phyloP scores from a whole-genome alignment of 2,113 vertebrate species.

The Colius striatus region DNA sequence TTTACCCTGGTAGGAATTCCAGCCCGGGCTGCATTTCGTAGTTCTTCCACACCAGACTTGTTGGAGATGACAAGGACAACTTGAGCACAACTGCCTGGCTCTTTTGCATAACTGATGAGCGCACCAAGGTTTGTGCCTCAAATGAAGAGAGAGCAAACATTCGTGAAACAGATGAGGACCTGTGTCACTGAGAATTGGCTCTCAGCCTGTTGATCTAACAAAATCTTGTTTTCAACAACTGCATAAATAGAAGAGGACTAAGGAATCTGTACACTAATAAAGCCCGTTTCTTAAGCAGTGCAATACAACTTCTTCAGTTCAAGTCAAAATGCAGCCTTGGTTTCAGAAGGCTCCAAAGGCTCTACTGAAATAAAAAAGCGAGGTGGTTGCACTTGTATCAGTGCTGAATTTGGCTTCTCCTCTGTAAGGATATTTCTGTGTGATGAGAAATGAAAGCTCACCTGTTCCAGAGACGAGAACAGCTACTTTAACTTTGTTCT shows the following conservation, averaged over 20 bases:
- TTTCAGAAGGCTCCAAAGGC: not conserved
- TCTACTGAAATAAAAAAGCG: not conserved
- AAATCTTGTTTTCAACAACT: not conserved
- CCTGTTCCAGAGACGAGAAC: conserved; percentile 90
- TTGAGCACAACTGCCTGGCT: conserved; percentile 79
- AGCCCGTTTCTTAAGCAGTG: not conserved
- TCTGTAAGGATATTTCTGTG: not conserved
- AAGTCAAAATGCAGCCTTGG: not conserved
- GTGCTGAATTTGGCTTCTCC: not conserved
- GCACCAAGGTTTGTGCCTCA: conserved; percentile 86
- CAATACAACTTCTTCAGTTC: not conserved
- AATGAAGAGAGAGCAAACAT: not conserved
- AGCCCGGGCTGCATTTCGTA: conserved; percentile 84
- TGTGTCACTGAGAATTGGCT: not conserved
- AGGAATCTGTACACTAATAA: not conserved
- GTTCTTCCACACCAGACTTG: conserved; percentile 80
- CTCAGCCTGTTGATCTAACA: not conserved
- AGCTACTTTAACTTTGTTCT: conserved; percentile 79
- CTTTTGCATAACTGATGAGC: conserved; percentile 78
- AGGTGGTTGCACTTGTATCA: not conserved
- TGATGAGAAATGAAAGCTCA: conserved; percentile 36
- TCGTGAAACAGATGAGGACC: not conserved
- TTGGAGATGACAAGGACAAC: conserved; percentile 88
- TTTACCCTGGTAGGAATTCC: conserved; percentile 88
- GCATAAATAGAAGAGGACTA: not conserved